Base-by-base conservation (phyloP, 2,113 vertebrate genomes). In the Balaeniceps rex region DNA sequence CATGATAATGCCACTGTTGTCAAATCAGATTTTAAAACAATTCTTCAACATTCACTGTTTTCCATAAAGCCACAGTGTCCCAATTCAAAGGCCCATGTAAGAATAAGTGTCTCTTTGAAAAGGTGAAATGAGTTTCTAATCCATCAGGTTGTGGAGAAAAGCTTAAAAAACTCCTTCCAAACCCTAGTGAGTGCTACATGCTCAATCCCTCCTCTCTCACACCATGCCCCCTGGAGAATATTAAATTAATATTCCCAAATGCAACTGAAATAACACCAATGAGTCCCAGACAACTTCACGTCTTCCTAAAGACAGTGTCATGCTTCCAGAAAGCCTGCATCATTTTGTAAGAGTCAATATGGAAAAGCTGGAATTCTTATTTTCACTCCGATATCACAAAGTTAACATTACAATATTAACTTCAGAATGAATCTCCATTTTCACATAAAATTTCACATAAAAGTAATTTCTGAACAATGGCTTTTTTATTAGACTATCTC, bases 101-200 rank as follows among this genome's bases (percentile, higher is more conserved):
- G 22, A 40, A 57, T 7, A 42, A 70, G 15, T 26, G 15, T 38
- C 76, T 80, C 2, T 88, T 82, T 61, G 26, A 52, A 92, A 88
- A 80, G 14, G 1, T 52, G 22, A 93, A 57, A 52, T 34, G 36
- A 2, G 5, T 47, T 87, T 87, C 28, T 52, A 64, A 26, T 68
- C 16, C 13, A 60, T 24, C 6, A 57, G 15, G 4, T 21, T 40
- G 11, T 34, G 18, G 23, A 12, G 10, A 75, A 89, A 87, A 77
- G 9, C 18, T 46, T 78, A 3, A 19, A 76, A 87, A 75, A 33
- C 0, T 3, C 4, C 9, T 76, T 76, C 49, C 1, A 4, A 60
- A 52, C 3, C 2, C 24, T 34, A 38, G 5, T 36, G 7, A 24
- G 14, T 38, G 18, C 13, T 66, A 40, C 16, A 12, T 28, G 10